These are phyloP conservation scores for Pantelozetes paolii DNA, from an alignment of 2,888 invertebrate genomes.

Conservation along the genomic window DNA sequence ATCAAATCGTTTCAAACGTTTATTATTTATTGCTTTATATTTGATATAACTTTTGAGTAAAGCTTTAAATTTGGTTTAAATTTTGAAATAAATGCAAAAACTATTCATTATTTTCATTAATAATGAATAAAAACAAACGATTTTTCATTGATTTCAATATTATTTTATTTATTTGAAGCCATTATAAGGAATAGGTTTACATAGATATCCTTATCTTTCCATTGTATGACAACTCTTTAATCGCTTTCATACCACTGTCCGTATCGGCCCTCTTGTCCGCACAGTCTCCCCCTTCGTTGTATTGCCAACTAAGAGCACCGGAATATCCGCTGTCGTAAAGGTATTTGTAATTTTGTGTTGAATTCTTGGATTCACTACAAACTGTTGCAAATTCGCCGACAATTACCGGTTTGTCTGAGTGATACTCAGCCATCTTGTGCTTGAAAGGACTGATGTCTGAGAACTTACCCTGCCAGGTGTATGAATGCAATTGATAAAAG, in stretches of 20 bases:
- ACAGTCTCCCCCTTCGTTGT: neutral
- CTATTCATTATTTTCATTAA: no score
- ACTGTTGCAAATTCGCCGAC: neutral
- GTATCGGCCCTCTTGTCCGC: neutral
- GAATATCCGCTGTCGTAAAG: neutral
- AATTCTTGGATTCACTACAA: neutral
- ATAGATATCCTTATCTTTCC: slow-evolving; percentile 12
- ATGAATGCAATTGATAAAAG: neutral
- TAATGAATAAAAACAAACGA: no score
- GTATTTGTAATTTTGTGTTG: neutral
- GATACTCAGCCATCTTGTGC: neutral
- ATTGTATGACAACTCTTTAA: neutral
- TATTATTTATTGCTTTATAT: no score
- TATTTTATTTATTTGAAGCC: no score
- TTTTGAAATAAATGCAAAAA: no score
- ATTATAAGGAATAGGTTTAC: no score
- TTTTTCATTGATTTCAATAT: no score
- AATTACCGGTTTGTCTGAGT: neutral
- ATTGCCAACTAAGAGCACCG: neutral
- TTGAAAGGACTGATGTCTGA: neutral
- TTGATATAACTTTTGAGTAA: no score
- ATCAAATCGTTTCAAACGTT: no score
- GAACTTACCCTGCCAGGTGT: neutral
- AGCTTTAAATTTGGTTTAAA: no score
- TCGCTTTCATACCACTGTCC: neutral